Evolutionary conservation across 2,797 vertebrate genomes (phyloP), one percentile per base, ranked within the genome.

Genomic region (Potorous gilbertii): DNA sequence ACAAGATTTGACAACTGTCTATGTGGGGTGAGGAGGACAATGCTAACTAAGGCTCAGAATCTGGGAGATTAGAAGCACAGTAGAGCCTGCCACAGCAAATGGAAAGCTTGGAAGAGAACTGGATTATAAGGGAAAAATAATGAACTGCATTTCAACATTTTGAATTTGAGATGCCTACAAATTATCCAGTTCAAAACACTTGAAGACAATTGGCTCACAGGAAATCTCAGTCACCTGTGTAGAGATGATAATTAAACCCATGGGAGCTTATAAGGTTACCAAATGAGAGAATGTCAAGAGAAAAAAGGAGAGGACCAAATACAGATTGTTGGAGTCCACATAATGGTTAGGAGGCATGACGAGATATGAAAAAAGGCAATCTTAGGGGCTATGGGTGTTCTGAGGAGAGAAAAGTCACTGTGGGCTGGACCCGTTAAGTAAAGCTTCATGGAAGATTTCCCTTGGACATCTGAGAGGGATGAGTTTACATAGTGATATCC

Each of bases 401-500:
- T 13, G 90, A 50, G 94, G 0, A 90, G 34, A 55, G 18, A 94
- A 29, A 55, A 0, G 16, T 31, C 34, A 90, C 56, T 93, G 90
- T 90, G 93, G 54, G 40, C 0, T 52, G 31, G 93, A 96, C 96
- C 87, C 24, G n/a, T 40, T 92, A 46, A 34, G 89, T 24, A 95
- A 96, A 95, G 34, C 55, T 62, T 90, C 31, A 92, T 21, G 34
- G 91, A 95, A 13, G 16, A 90, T 40, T 94, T 95, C 91, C 94
- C 95, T 27, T 92, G 90, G 14, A 34, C 1, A 66, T 34, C 31
- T 66, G 4, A 66, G 34, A n/a, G 14, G 34, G 14, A 18, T 74
- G 11, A 59, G 29, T 74, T n/a, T 40, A 74, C 14, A n/a, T 16
- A 74, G 62, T n/a, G 62, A 74, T 74, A 74, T n/a, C 34, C 34